Percentiles rank a stretch among this genome's conserved stretches.
Evolutionary conservation across 2,888 invertebrate genomes (phyloP).

Genomic region (Acanthosepion lycidas): DNA sequence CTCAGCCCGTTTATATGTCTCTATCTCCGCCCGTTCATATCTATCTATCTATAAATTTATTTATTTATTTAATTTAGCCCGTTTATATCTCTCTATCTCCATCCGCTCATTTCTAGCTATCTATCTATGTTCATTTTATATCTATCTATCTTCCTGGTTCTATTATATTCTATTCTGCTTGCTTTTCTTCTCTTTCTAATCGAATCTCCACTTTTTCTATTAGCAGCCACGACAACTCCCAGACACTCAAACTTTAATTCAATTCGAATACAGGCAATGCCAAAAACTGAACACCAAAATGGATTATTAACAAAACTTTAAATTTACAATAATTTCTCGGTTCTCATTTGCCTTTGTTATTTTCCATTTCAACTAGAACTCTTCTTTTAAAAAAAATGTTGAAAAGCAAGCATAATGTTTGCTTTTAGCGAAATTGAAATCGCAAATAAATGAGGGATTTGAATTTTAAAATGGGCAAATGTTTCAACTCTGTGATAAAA

Average conservation of each 20-base stretch:
- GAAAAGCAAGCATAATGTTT: background rate
- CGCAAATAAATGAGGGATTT: background rate
- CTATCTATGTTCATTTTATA: no score
- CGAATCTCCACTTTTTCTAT: no score
- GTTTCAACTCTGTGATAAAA: background rate
- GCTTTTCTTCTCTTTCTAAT: no score
- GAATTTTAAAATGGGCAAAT: background rate
- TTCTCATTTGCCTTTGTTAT: background rate
- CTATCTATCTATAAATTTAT: no score
- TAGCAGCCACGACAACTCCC: no score
- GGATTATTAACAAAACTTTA: background rate
- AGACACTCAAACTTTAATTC: background rate
- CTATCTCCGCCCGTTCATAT: no score
- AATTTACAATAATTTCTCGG: background rate
- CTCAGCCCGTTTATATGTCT: rapidly evolving
- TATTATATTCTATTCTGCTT: no score
- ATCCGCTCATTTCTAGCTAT: no score
- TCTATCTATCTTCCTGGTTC: no score
- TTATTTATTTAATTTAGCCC: no score
- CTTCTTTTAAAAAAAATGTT: background rate
- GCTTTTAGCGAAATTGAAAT: background rate
- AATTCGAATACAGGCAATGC: background rate
- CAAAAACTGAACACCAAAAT: background rate
- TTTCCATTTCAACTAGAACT: background rate
- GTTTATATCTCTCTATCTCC: no score